These are phyloP conservation scores for Ennomos erosarius DNA, from an alignment of 2,888 invertebrate species.

Conservation along the genomic window DNA sequence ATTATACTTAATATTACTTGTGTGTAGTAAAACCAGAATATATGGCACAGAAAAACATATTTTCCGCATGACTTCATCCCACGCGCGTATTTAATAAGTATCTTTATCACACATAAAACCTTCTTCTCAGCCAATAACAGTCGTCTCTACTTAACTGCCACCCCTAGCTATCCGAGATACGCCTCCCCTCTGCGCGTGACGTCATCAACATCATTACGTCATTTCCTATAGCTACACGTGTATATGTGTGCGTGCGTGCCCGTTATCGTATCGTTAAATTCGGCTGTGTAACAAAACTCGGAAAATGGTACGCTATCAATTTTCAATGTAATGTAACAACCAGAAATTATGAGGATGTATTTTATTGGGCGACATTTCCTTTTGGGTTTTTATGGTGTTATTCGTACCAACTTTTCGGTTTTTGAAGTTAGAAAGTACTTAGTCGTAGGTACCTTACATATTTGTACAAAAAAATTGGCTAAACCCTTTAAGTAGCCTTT, in stretches of 20 bases:
- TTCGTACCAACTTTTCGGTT: background rate
- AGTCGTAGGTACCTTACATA: too few species aligned
- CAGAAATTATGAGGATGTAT: constrained; percentile 30
- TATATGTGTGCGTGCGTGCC: constrained; percentile 45
- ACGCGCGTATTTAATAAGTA: constrained; percentile 24
- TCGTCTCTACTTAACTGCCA: constrained; percentile 20
- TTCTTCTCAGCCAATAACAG: constrained; percentile 31
- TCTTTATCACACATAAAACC: constrained; percentile 24
- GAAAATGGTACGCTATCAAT: constrained; percentile 36
- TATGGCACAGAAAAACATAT: background rate
- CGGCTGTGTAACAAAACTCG: constrained; percentile 49
- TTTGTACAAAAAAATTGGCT: too few species aligned
- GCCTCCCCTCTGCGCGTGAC: constrained; percentile 58
- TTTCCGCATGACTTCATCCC: constrained; percentile 18
- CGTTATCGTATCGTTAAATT: constrained; percentile 55
- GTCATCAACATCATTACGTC: constrained; percentile 61
- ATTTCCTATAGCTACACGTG: constrained; percentile 42
- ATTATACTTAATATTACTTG: too few species aligned
- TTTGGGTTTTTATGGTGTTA: constrained; percentile 14
- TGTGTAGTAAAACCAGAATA: too few species aligned
- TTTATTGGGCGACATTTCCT: constrained; percentile 25
- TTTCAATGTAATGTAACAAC: constrained; percentile 33
- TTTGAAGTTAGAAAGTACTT: background rate
- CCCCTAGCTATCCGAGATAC: constrained; percentile 29
- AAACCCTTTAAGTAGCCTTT: too few species aligned